phyloP scores from a whole-genome alignment of 1,140 invertebrate genomes.

The Temnothorax longispinosus region DNA sequence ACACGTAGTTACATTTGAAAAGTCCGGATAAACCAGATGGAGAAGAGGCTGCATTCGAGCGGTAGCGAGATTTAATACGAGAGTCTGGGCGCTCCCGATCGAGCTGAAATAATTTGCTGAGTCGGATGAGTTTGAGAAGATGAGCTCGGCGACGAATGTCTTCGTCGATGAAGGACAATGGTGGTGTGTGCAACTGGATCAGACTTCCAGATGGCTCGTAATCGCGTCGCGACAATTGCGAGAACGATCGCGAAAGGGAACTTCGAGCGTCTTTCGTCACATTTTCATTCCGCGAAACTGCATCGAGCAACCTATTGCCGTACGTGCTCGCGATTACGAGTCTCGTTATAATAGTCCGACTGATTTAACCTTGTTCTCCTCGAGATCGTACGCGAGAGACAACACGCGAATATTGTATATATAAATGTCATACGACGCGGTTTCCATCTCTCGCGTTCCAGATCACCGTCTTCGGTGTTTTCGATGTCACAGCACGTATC shows the following conservation, averaged over 20 bases:
- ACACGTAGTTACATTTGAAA: constrained; percentile 2
- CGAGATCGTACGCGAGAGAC: neutral
- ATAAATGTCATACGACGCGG: constrained; percentile 48
- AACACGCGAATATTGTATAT: constrained; percentile 23
- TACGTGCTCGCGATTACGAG: constrained; percentile 1
- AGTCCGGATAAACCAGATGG: constrained; percentile 12
- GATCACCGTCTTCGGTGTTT: constrained; percentile 56
- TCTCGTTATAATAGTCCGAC: neutral
- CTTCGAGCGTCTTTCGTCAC: neutral
- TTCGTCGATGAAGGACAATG: constrained; percentile 3
- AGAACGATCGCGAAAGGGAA: neutral
- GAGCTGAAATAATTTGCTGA: constrained; percentile 44
- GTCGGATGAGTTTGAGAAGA: constrained; percentile 27
- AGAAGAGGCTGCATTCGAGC: neutral
- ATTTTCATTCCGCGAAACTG: neutral
- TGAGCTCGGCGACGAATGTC: constrained; percentile 27
- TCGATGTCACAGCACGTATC: constrained; percentile 23
- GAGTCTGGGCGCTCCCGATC: neutral
- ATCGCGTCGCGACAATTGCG: constrained; percentile 6
- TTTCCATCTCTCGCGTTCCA: constrained; percentile 44
- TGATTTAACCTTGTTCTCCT: constrained; percentile 15
- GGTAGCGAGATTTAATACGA: constrained; percentile 29
- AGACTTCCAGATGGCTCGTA: constrained; percentile 5
- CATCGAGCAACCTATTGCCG: neutral
- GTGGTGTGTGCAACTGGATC: neutral